Conservation (phyloP, 2,888 invertebrate genomes). For the Nephrotoma flavescens region DNA sequence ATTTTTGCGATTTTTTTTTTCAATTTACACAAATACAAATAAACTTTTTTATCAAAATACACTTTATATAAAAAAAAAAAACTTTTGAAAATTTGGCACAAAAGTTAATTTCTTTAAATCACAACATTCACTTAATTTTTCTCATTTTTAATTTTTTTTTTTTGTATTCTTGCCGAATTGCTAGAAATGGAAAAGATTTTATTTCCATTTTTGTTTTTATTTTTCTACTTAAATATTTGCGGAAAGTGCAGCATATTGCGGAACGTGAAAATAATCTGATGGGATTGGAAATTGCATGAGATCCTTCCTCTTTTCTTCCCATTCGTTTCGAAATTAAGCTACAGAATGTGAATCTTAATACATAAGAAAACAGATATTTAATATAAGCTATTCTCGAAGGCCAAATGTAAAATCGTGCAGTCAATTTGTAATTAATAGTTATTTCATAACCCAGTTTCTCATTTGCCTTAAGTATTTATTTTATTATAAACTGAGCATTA, state of each 20-base stretch:
- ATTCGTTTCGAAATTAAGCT: background rate
- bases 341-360: background rate
- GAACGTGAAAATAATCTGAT: no score
- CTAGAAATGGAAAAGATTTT: background rate
- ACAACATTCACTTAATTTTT: background rate
- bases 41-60: background rate
- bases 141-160: background rate
- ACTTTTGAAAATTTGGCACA: background rate
- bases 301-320: no score
- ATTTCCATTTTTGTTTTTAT: background rate
- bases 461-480: background rate
- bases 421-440: background rate
- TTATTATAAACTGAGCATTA: background rate
- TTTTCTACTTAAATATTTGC: background rate
- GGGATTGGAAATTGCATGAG: no score
- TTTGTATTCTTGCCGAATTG: background rate
- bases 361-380: background rate
- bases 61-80: background rate
- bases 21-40: background rate
- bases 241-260: background rate
- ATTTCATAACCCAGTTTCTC: background rate
- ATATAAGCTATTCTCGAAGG: background rate
- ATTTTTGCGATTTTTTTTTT: slow-evolving; percentile 13
- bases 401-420: background rate
- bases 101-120: background rate